A percentile compares a stretch with the other conserved stretches of the same genome.
These are phyloP conservation scores for Prorops nasuta DNA, from an alignment of 1,140 invertebrate species.

Conservation along the genomic window DNA sequence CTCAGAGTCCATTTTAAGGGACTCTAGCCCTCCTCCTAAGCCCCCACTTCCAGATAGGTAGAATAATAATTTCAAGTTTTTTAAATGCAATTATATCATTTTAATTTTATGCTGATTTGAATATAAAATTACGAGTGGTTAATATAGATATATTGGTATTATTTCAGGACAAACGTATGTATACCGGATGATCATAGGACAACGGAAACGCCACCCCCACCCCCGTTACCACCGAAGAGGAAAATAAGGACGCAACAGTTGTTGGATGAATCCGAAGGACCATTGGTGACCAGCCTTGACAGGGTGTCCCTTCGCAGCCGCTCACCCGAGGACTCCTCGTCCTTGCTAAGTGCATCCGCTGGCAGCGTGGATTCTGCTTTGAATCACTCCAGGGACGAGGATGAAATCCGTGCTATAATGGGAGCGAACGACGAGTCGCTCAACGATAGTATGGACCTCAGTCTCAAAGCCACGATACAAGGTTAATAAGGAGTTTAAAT, in stretches of 20 bases:
- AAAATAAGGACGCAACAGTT: conserved; percentile 56
- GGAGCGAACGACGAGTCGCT: conserved; percentile 58
- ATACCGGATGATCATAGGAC: conserved; percentile 48
- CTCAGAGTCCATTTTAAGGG: conserved; percentile 70
- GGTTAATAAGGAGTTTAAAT: too few relatives aligned
- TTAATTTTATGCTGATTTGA: background rate
- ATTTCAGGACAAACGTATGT: conserved; percentile 40
- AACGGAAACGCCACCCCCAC: conserved; percentile 63
- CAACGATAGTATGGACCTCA: conserved; percentile 54
- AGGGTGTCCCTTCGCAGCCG: conserved; percentile 63
- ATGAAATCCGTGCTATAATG: conserved; percentile 65
- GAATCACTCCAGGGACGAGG: conserved; percentile 77
- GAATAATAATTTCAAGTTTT: conserved; percentile 12
- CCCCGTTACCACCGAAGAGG: conserved; percentile 74
- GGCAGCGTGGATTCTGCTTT: conserved; percentile 81
- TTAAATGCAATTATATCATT: background rate
- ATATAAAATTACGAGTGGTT: background rate
- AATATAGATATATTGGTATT: conserved; percentile 10
- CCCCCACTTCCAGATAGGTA: conserved; percentile 78
- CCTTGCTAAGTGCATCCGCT: conserved; percentile 70
- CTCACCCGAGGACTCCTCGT: conserved; percentile 68
- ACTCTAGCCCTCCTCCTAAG: conserved; percentile 77
- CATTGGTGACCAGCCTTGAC: conserved; percentile 61
- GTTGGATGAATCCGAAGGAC: conserved; percentile 55
- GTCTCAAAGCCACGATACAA: conserved; percentile 53